Evolutionary conservation across 2,797 vertebrate species (phyloP), one percentile per base, ranked within the genome.

Genomic region (Phylloscopus collybita): DNA sequence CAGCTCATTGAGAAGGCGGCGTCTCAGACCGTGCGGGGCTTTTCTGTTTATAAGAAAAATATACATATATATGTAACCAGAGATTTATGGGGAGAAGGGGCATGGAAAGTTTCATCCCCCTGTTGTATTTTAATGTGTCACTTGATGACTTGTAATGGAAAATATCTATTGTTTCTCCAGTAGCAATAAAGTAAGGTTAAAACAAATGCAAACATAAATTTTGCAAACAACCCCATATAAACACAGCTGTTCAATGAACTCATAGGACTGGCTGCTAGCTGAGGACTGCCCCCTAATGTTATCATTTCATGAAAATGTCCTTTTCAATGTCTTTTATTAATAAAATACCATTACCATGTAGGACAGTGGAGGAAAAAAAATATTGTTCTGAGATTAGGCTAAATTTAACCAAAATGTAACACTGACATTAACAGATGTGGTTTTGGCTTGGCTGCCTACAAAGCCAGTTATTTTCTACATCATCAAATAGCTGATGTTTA

Each of bases 201-300:
- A 96, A 83, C 80, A 96, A 96, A 94, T 56, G 90, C 75, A 92
- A 79, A 51, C 82, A 94, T 97, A 94, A 96, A 96, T 95, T 96
- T 90, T 86, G 45, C 82, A 66, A 94, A 94, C 88, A 95, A 45
- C 70, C 65, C 66, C 62, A 84, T 96, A 93, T 91, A 96, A 97
- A 91, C 93, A 90, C 95, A 96, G 82, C 94, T 96, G 96, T 84
- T 96, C 89, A 69, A 61, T 56, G 82, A 88, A 72, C 44, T 62
- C 62, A 49, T 11, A 66, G 82, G 54, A 21, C n/a, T 59, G 54
- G 65, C 47, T 96, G 72, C 62, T 90, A 66, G 91, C 66, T 80
- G 85, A 90, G 95, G 91, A 81, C 89, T 96, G 95, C 93, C 96
- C 95, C 70, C 93, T 96, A 79, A 96, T 93, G 95, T 79, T 91